These are phyloP conservation scores for Passerculus sandwichensis DNA, from an alignment of 2,797 vertebrate species.

Conservation along the genomic window DNA sequence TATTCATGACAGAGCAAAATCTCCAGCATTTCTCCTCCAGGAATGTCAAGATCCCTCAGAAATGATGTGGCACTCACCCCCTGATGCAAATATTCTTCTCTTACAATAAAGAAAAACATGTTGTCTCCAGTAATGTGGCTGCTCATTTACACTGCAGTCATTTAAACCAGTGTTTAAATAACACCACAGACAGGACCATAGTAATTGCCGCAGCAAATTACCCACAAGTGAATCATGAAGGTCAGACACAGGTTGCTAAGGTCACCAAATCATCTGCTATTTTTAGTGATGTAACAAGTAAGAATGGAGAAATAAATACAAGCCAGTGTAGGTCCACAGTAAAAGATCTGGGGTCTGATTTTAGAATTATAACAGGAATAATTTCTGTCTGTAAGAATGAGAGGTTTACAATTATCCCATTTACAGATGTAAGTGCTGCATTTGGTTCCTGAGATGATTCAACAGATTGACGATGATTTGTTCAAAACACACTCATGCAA, in stretches of 20 bases:
- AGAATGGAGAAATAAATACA: conserved; percentile 19
- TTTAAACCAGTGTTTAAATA: conserved; percentile 59
- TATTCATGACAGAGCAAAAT: neutral
- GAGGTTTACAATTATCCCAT: conserved; percentile 42
- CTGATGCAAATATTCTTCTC: neutral
- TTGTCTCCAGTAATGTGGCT: neutral
- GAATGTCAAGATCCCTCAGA: conserved; percentile 2
- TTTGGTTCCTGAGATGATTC: conserved; percentile 45
- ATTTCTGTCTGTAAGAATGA: conserved; percentile 42
- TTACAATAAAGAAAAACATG: conserved; percentile 14
- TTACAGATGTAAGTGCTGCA: conserved; percentile 39
- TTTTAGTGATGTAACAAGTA: conserved; percentile 20
- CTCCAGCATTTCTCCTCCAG: neutral
- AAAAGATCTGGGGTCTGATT: conserved; percentile 6
- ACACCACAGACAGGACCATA: conserved; percentile 46
- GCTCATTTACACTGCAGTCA: conserved; percentile 33
- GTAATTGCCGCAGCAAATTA: conserved; percentile 67
- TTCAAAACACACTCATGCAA: conserved; percentile 41
- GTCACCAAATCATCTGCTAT: conserved; percentile 42
- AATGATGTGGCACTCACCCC: neutral
- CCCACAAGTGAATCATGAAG: conserved; percentile 68
- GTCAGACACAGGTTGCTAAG: conserved; percentile 60
- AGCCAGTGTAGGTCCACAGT: neutral
- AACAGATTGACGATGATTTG: conserved; percentile 39
- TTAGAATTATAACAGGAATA: neutral